Evolutionary conservation across 2,888 invertebrate genomes (phyloP), one percentile per base, ranked within the genome.

Genomic region (Tiphia femorata): DNA sequence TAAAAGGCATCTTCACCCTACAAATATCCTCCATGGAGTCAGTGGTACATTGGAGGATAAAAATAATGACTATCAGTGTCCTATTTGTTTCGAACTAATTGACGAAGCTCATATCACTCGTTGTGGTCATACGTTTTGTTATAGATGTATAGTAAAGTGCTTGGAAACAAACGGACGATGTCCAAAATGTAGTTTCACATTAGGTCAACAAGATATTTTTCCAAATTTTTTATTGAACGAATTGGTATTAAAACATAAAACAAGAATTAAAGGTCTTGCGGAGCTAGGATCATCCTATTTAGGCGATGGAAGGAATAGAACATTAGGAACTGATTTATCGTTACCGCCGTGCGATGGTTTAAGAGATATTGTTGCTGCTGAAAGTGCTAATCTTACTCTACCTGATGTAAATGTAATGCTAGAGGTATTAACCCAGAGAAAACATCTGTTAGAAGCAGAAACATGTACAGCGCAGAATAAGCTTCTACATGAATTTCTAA

Each of bases 61-160:
- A 83, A 89, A 88, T 77, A 87, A 88, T 68, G 90, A 90, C 77
- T 87, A 86, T 66, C 84, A 88, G 47, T 93, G 96, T 79, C 94
- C 95, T 0, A 91, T 96, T 48, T 97, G 97, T 84, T 93, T 95
- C 84, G 93, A 95, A 81, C 85, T 94, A 42, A 94, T 96, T 58
- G 91, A 92, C 68, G 95, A 95, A 82, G 95, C 96, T 0, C 92
- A 95, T 83, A 94, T 96, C 76, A 96, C 96, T 0, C 90, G 92
- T 67, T 96, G 97, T 84, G 96, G 96, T 0, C 96, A 97, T 81
- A 95, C 95, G 1, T 97, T 94, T 85, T 97, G 97, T 84, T 91
- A 89, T 78, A 87, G 88, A 14, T 97, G 96, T 83, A 93, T 96
- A 43, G 84, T 85, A 16, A 88, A 87, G 66, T 88, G 90, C 2